Percentiles rank a stretch among this genome's conserved stretches.
phyloP scores from a whole-genome alignment of 2,888 invertebrate genomes.

The Amorpha juglandis region DNA sequence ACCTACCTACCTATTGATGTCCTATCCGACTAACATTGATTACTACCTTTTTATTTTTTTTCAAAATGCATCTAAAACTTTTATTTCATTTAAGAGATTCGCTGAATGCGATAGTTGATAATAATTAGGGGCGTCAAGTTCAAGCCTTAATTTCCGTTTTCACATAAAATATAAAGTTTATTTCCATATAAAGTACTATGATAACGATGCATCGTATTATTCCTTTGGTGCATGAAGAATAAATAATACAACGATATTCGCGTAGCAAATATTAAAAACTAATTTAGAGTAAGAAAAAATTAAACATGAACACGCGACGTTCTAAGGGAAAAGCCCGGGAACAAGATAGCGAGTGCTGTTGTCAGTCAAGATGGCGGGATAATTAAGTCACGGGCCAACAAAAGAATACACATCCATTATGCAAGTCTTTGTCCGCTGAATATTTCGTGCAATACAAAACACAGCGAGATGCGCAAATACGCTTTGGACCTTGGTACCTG shows the following conservation, averaged over 20 bases:
- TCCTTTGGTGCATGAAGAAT: neutral
- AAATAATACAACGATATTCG: neutral
- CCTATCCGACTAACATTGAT: too few species aligned
- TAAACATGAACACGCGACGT: neutral
- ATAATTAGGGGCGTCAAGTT: too few species aligned
- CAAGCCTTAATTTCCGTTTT: neutral
- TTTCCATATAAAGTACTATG: neutral
- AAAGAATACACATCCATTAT: neutral
- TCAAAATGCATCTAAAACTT: too few species aligned
- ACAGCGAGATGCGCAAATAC: neutral
- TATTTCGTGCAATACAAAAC: constrained; percentile 10
- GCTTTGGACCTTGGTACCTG: neutral
- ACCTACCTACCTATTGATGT: too few species aligned
- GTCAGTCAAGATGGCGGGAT: neutral
- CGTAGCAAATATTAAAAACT: constrained; percentile 11
- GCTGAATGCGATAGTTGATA: too few species aligned
- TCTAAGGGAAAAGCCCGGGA: neutral
- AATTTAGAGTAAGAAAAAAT: neutral
- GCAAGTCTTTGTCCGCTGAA: constrained; percentile 3
- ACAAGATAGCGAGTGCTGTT: neutral
- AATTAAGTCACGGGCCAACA: constrained; percentile 11
- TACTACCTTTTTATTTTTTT: too few species aligned
- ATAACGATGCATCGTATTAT: neutral
- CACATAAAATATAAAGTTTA: neutral
- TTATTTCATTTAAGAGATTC: too few species aligned